Percentiles rank a stretch among this genome's conserved stretches.
phyloP scores from a whole-genome alignment of 2,113 vertebrate species.

The Connochaetes taurinus region DNA sequence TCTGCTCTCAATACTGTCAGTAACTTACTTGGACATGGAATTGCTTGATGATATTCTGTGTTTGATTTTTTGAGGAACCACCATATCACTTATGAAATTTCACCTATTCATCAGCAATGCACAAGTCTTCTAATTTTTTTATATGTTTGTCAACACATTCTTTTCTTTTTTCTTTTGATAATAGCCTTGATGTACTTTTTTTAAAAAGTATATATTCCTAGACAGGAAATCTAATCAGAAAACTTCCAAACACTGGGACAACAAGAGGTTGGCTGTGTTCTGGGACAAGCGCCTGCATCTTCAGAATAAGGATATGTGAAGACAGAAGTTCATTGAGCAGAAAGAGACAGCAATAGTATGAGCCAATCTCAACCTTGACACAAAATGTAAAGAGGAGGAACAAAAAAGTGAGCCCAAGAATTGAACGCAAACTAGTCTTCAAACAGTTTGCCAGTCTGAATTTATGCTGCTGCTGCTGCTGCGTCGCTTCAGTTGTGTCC shows the following conservation, averaged over 20 bases:
- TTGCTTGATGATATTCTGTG: background rate
- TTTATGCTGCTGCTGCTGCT: too few species aligned
- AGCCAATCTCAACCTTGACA: background rate
- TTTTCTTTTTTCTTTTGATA: background rate
- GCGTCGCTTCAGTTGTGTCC: too few species aligned
- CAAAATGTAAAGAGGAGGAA: background rate
- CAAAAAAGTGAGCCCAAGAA: background rate
- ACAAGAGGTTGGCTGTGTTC: background rate
- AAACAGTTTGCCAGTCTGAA: background rate
- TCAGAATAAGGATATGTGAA: background rate
- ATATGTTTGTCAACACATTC: background rate
- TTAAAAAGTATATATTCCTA: background rate
- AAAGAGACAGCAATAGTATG: background rate
- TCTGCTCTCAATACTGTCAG: background rate
- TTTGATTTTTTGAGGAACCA: background rate
- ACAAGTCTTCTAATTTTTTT: background rate
- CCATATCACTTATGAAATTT: background rate
- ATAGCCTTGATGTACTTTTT: background rate
- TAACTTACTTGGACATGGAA: background rate
- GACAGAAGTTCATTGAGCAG: background rate
- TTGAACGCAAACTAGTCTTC: background rate
- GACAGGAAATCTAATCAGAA: background rate
- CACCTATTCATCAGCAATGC: background rate
- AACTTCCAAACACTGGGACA: background rate
- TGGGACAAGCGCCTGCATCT: background rate